A percentile compares a stretch with the other conserved stretches of the same genome.
These are phyloP conservation scores for Drosophila sordidula DNA, from an alignment of 2,888 invertebrate genomes.

Conservation along the genomic window DNA sequence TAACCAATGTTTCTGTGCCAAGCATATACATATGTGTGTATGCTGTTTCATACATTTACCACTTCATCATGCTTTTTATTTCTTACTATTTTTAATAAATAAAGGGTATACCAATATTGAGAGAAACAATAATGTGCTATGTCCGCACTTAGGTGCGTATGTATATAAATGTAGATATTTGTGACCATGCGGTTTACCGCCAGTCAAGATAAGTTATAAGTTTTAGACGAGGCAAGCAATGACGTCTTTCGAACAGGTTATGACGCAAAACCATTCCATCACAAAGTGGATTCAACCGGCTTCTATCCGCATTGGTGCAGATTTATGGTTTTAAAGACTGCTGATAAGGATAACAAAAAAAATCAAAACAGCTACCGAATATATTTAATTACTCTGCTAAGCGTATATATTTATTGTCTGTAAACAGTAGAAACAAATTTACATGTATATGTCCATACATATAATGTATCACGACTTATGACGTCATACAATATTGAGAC, in stretches of 20 bases:
- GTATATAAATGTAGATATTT: too few species aligned
- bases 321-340: constrained; percentile 7
- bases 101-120: too few species aligned
- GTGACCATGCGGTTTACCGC: too few species aligned
- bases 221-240: constrained; percentile 22
- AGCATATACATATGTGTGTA: too few species aligned
- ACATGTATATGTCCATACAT: background rate
- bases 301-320: constrained; percentile 6
- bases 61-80: too few species aligned
- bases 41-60: too few species aligned
- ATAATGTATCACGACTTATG: background rate
- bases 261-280: constrained; percentile 30
- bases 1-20: too few species aligned
- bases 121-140: too few species aligned
- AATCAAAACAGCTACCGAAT: too few species aligned
- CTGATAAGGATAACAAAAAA: constrained; percentile 21
- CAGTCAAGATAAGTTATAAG: constrained; percentile 28
- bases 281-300: constrained; percentile 37
- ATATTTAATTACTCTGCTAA: background rate
- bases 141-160: too few species aligned
- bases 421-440: background rate
- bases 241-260: constrained; percentile 36
- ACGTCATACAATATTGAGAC: constrained; percentile 1
- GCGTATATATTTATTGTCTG: background rate
- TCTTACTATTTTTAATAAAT: too few species aligned